Percentiles rank a stretch among this genome's conserved stretches.
Conservation (phyloP, 2,113 vertebrate species). For the Planiliza haematocheilus region DNA sequence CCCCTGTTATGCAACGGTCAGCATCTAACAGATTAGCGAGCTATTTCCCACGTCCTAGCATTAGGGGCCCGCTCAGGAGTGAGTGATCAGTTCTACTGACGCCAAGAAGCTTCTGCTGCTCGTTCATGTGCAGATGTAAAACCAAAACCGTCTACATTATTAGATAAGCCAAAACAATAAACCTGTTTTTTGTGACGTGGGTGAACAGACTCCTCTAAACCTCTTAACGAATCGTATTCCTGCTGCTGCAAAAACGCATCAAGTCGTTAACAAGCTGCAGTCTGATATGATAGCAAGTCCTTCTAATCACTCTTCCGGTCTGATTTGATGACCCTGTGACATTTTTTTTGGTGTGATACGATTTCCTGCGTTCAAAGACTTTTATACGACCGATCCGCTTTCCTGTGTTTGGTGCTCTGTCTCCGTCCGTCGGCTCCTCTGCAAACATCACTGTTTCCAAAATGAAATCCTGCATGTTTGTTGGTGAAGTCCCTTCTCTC, state of each 20-base stretch:
- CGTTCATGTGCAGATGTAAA: too few species aligned
- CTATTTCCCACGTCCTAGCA: too few species aligned
- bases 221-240: constrained; percentile 12
- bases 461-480: constrained; percentile 77
- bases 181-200: constrained; percentile 21
- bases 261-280: too few species aligned
- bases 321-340: not conserved
- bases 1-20: too few species aligned
- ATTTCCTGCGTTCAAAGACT: constrained; percentile 4
- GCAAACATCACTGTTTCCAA: constrained; percentile 11
- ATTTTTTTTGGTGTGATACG: not conserved
- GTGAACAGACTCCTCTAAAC: constrained; percentile 41
- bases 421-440: constrained; percentile 6
- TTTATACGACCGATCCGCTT: not conserved
- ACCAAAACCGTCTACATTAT: not conserved
- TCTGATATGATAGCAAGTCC: too few species aligned
- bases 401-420: constrained; percentile 38
- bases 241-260: constrained; percentile 42
- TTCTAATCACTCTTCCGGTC: too few species aligned
- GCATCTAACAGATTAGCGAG: too few species aligned
- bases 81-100: too few species aligned
- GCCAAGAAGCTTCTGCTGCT: too few species aligned
- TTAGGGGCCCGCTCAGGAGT: too few species aligned
- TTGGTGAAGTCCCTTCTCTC: constrained; percentile 63
- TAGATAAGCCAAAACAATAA: not conserved